These are phyloP conservation scores for Bubo scandiacus DNA, from an alignment of 2,113 vertebrate species.

Conservation along the genomic window DNA sequence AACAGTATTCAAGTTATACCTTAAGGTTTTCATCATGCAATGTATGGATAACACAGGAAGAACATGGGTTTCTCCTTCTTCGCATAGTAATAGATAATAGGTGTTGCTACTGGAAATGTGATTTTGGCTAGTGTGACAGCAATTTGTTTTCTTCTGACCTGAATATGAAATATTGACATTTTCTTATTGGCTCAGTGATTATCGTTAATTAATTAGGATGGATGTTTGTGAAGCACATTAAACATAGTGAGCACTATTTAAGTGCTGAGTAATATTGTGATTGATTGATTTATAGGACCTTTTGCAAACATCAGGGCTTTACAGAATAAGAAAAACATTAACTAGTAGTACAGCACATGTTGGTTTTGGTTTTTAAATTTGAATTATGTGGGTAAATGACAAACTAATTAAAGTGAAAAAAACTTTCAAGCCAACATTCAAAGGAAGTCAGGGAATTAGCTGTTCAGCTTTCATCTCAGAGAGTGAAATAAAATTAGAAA, in stretches of 20 bases:
- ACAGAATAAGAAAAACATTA: not conserved
- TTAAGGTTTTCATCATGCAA: not conserved
- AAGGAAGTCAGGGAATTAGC: not conserved
- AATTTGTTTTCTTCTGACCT: not conserved
- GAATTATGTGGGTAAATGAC: not conserved
- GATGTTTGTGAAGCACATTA: not conserved
- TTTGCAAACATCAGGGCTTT: not conserved
- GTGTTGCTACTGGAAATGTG: not conserved
- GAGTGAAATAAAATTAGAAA: conserved; percentile 31
- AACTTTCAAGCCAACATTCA: not conserved
- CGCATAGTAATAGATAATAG: too few relatives aligned
- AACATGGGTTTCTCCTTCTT: not conserved
- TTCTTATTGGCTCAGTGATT: not conserved
- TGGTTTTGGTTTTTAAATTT: not conserved
- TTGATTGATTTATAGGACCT: not conserved
- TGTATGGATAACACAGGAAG: not conserved
- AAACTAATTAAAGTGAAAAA: not conserved
- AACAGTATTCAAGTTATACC: not conserved
- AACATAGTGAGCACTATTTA: not conserved
- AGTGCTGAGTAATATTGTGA: not conserved
- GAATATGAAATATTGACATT: not conserved
- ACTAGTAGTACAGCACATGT: not conserved
- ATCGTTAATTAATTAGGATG: not conserved
- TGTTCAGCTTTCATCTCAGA: conserved; percentile 5
- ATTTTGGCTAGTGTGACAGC: not conserved